Conservation (phyloP, 2,888 invertebrate genomes). For the Patella pellucida region DNA sequence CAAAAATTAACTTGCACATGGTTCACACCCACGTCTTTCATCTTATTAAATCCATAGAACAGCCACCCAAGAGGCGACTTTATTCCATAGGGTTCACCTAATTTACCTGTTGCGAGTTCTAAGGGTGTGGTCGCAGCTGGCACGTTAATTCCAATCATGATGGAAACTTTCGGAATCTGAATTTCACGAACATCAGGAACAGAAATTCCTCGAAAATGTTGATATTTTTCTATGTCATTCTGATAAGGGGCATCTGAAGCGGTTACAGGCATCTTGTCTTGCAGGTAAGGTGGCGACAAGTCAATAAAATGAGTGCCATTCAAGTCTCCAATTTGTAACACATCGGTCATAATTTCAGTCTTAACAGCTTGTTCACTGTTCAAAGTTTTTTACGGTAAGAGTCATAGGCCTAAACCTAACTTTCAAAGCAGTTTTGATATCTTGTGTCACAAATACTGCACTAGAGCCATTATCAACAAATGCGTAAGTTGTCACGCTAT, state of each 20-base stretch:
- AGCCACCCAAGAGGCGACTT: slow-evolving; percentile 28
- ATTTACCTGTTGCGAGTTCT: background rate
- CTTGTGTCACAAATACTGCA: background rate
- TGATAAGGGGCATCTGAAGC: background rate
- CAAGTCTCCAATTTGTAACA: background rate
- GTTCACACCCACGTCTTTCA: background rate
- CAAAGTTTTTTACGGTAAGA: background rate
- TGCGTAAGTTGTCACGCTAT: background rate
- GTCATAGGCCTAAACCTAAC: background rate
- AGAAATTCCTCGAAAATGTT: slow-evolving; percentile 10
- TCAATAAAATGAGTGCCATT: background rate
- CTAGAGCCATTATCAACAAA: slow-evolving; percentile 4
- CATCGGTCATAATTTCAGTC: background rate
- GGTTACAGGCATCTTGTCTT: background rate
- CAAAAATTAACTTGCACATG: slow-evolving; percentile 14
- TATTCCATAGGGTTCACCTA: slow-evolving; percentile 28
- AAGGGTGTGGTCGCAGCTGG: slow-evolving; percentile 10
- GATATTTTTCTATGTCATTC: slow-evolving; percentile 3
- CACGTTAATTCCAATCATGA: slow-evolving; percentile 19
- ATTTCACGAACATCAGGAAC: background rate
- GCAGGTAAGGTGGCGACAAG: background rate
- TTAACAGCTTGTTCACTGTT: background rate
- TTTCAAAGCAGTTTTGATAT: background rate
- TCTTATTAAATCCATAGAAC: slow-evolving; percentile 23
- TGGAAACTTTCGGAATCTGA: background rate